Conservation (phyloP, 2,113 vertebrate genomes). For the Ondatra zibethicus region DNA sequence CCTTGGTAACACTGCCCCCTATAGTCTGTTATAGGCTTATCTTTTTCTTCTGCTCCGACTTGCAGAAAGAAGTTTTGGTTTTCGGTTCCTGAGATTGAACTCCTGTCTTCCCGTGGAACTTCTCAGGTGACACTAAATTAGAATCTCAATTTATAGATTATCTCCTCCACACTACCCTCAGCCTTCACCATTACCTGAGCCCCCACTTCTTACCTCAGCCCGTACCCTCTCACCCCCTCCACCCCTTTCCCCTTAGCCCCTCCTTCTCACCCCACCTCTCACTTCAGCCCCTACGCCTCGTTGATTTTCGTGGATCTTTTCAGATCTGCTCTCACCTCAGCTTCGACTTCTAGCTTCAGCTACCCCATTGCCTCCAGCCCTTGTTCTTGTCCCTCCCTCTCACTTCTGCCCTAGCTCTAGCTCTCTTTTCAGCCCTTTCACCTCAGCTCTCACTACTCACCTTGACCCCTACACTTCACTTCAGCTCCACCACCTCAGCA, state of each 20-base stretch:
- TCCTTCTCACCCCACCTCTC: background rate
- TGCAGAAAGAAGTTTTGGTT: background rate
- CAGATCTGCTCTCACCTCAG: background rate
- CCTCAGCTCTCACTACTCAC: background rate
- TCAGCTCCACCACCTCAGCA: background rate
- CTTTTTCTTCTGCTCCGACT: background rate
- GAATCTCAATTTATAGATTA: no score
- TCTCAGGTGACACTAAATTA: background rate
- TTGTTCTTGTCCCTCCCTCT: background rate
- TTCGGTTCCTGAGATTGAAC: background rate
- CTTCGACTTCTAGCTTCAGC: background rate
- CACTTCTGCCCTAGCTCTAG: background rate
- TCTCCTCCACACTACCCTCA: no score
- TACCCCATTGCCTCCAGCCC: background rate
- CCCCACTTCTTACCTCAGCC: no score
- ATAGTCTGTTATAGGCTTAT: background rate
- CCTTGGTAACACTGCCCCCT: background rate
- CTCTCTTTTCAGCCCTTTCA: no score
- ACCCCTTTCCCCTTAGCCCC: background rate
- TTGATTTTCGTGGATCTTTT: background rate
- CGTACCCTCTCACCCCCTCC: background rate
- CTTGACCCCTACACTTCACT: background rate
- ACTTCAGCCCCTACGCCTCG: background rate
- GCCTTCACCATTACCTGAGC: background rate
- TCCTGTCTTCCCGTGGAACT: background rate